Base-by-base conservation (phyloP, 2,888 invertebrate species). In the Temnothorax rugatulus region DNA sequence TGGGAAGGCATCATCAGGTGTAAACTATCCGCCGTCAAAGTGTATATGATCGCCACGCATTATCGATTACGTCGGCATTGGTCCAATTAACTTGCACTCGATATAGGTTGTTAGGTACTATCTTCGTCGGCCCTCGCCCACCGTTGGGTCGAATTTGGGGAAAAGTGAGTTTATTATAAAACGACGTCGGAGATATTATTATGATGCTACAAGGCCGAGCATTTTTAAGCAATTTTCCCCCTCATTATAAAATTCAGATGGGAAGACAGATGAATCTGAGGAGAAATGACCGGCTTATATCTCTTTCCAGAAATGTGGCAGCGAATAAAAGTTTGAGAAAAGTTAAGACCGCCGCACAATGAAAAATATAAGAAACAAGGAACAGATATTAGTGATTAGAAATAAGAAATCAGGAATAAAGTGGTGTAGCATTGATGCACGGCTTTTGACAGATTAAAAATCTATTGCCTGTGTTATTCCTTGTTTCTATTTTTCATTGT, bases 31-130 rank as follows among this genome's bases (percentile, higher is more conserved):
- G 41, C n/a, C n/a, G 41, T 9, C 41, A 29, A 69, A 69, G 77
- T 76, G 64, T 77, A 77, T 69, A 69, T 44, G 71, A 77, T 69
- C 41, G n/a, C 13, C 41, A 66, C 52, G 73, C 29, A 71, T 71
- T 71, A 77, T 77, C 77, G 77, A 77, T 77, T 44, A 77, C 77
- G 41, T 44, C 41, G 77, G 25, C n/a, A 77, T 68, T 77, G 71
- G 54, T 77, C 41, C 71, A 77, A 77, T 77, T 69, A 69, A 57
- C 29, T 69, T 77, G 77, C 25, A 54, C n/a, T 71, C 71, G 29
- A 69, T 69, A 69, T 29, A 50, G 54, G 1, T 75, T 68, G 84
- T 83, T 64, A 87, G 68, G 3, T 44, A 57, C 84, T 81, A 52
- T 64, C 61, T 79, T 61, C 50, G n/a, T 47, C 52, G 52, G 69